Evolutionary conservation across 2,797 vertebrate species (phyloP).

Genomic region (Nyctalus aviator): DNA sequence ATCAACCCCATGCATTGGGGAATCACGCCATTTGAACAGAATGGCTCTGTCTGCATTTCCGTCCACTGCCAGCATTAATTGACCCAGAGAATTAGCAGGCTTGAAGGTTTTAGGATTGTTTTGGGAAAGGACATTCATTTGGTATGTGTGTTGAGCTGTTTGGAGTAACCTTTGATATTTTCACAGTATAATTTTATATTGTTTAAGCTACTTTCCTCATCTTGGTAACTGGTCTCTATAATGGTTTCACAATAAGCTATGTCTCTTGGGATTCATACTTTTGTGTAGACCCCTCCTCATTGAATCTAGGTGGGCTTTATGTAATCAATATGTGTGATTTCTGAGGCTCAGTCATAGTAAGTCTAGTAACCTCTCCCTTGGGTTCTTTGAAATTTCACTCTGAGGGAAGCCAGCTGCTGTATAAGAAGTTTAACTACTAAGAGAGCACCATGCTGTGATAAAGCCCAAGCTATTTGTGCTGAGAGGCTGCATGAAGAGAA

Average conservation of each 20-base stretch:
- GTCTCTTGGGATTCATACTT: background rate
- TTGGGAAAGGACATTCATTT: background rate
- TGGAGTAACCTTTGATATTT: background rate
- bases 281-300: background rate
- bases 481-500: background rate
- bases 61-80: background rate
- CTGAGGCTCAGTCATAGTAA: background rate
- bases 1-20: background rate
- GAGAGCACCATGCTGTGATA: background rate
- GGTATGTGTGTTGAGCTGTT: background rate
- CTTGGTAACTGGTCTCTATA: background rate
- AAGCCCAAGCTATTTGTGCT: background rate
- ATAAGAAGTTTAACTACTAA: background rate
- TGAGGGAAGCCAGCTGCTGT: background rate
- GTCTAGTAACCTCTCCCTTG: background rate
- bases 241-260: background rate
- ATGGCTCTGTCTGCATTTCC: background rate
- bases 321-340: background rate
- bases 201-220: background rate
- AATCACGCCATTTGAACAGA: background rate
- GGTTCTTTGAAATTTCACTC: background rate
- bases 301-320: background rate
- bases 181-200: background rate
- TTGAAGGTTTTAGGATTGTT: background rate
- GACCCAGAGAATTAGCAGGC: background rate